Conservation (phyloP, 2,113 vertebrate genomes). For the Psilopogon haemacephalus region DNA sequence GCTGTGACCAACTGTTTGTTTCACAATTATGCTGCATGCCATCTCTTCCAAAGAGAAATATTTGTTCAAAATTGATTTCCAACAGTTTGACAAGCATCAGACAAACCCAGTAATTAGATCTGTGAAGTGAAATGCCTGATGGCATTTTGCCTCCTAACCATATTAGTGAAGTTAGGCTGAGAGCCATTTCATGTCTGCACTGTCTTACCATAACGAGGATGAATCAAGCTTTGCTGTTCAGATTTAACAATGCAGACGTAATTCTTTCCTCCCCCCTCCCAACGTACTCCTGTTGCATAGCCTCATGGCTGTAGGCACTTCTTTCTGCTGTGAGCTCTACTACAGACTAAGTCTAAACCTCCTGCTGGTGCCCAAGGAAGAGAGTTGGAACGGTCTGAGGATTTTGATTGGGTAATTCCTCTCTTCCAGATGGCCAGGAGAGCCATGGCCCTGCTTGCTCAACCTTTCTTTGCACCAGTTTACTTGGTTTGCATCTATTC, state of each 20-base stretch:
- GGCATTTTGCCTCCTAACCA: slow-evolving; percentile 5
- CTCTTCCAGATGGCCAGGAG: neutral
- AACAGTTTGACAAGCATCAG: slow-evolving; percentile 42
- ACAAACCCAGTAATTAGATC: slow-evolving; percentile 77
- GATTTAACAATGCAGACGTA: neutral
- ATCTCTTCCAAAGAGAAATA: slow-evolving; percentile 30
- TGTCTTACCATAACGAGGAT: neutral
- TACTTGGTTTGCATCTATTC: neutral
- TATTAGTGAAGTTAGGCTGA: slow-evolving; percentile 5
- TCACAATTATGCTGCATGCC: neutral
- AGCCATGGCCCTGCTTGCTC: neutral
- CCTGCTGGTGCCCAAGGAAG: neutral
- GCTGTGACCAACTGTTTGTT: slow-evolving; percentile 13
- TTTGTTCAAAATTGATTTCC: slow-evolving; percentile 20
- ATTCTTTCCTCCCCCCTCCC: neutral
- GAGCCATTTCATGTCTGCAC: slow-evolving; percentile 72
- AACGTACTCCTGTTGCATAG: neutral
- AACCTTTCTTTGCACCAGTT: neutral
- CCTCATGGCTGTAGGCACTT: neutral
- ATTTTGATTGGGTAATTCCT: neutral
- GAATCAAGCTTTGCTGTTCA: slow-evolving; percentile 1
- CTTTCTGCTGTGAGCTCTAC: neutral
- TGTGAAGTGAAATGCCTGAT: slow-evolving; percentile 47
- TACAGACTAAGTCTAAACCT: neutral
- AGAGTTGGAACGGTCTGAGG: neutral